Conservation (phyloP, 2,797 vertebrate species). For the Gymnodraco acuticeps region DNA sequence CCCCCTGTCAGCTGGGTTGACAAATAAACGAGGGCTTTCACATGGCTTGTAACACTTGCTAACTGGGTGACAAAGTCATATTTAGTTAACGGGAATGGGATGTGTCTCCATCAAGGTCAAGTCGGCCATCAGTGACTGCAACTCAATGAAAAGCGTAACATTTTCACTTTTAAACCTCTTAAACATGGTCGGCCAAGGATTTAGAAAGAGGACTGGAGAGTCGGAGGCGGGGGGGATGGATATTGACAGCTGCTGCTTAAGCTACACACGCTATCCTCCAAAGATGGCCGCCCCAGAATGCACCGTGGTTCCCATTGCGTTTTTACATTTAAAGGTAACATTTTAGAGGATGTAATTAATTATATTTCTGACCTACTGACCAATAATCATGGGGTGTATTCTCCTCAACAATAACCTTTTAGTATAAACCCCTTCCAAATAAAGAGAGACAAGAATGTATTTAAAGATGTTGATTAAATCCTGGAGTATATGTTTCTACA, state of each 20-base stretch:
- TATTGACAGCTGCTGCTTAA: too few species aligned
- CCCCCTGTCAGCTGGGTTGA: slow-evolving; percentile 7
- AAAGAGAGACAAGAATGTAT: slow-evolving; percentile 61
- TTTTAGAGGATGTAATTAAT: slow-evolving; percentile 21
- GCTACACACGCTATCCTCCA: too few species aligned
- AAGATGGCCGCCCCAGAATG: too few species aligned
- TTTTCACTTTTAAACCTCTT: too few species aligned
- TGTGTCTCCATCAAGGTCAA: too few species aligned
- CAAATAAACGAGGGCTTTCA: slow-evolving; percentile 42
- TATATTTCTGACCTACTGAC: slow-evolving; percentile 38
- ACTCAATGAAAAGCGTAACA: too few species aligned
- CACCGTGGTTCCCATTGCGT: too few species aligned
- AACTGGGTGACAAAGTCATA: slow-evolving; percentile 2
- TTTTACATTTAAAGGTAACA: slow-evolving; percentile 34
- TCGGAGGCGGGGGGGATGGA: too few species aligned
- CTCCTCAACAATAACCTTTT: slow-evolving; percentile 28
- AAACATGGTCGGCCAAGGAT: too few species aligned
- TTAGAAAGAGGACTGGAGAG: too few species aligned
- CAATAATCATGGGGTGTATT: slow-evolving; percentile 21
- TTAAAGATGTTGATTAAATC: slow-evolving; percentile 25
- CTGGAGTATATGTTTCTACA: slow-evolving; percentile 25
- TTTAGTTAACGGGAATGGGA: slow-evolving; percentile 3
- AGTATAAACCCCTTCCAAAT: slow-evolving; percentile 48
- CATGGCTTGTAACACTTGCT: not conserved
- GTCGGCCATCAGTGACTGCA: too few species aligned